A percentile compares a stretch with the other conserved stretches of the same genome.
Conservation (phyloP, 2,797 vertebrate genomes). For the Rousettus madagascariensis region DNA sequence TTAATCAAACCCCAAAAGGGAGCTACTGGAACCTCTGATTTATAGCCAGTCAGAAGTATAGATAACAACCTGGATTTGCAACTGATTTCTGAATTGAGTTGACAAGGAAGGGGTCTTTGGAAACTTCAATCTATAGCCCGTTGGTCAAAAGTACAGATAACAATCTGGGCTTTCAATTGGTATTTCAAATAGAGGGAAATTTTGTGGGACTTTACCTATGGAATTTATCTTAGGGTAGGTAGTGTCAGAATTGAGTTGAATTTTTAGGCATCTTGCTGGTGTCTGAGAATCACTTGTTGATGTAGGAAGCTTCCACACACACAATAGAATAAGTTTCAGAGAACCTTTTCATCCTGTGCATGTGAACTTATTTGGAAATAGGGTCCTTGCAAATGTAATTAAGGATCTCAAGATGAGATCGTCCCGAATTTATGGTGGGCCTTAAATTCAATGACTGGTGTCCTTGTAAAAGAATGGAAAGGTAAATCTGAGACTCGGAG, state of each 20-base stretch:
- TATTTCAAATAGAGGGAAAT: neutral
- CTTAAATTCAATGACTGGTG: neutral
- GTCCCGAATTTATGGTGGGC: neutral
- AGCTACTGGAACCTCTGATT: neutral
- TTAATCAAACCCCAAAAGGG: neutral
- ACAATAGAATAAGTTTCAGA: neutral
- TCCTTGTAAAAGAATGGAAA: slow-evolving; percentile 16
- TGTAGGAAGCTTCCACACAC: neutral
- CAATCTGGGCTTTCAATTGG: neutral
- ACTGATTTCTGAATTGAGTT: neutral
- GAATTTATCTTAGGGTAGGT: neutral
- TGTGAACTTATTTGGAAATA: slow-evolving; percentile 15
- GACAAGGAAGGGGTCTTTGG: neutral
- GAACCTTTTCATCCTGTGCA: neutral
- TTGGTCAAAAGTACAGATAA: neutral
- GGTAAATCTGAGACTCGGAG: neutral
- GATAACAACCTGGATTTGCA: neutral
- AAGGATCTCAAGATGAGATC: neutral
- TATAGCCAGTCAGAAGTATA: neutral
- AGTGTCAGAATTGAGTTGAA: neutral
- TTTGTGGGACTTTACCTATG: neutral
- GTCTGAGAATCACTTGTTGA: neutral
- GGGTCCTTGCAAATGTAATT: neutral
- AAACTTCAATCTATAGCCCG: neutral
- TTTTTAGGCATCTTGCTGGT: neutral